These are phyloP conservation scores for Drosophila paranaensis DNA, from an alignment of 2,888 invertebrate genomes.

Conservation along the genomic window DNA sequence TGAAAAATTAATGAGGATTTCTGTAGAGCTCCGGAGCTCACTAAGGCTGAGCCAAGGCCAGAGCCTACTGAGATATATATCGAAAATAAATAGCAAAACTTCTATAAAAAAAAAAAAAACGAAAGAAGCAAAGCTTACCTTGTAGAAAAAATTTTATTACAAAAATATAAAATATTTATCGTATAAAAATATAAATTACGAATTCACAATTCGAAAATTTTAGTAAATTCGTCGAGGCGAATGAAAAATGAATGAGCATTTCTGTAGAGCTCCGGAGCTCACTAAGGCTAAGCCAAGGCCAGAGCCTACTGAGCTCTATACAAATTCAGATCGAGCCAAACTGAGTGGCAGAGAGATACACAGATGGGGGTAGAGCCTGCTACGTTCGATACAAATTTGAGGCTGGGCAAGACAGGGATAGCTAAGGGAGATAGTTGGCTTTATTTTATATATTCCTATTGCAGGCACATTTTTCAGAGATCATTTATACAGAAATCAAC, in stretches of 20 bases:
- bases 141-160: not conserved
- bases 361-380: not conserved
- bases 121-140: too few relatives aligned
- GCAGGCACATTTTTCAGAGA: not conserved
- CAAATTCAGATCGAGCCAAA: not conserved
- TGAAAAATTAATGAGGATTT: not conserved
- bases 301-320: not conserved
- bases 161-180: not conserved
- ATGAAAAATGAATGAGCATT: not conserved
- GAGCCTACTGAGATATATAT: too few relatives aligned
- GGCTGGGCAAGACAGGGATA: not conserved
- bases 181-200: not conserved
- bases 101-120: too few relatives aligned
- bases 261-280: not conserved
- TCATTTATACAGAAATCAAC: constrained; percentile 27
- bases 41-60: not conserved
- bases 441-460: not conserved
- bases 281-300: too few relatives aligned
- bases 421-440: not conserved
- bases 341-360: too few relatives aligned
- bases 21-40: not conserved
- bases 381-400: not conserved
- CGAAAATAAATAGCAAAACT: too few relatives aligned
- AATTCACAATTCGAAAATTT: not conserved
- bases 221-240: constrained; percentile 3